These are phyloP conservation scores for Aphelenchoides fujianensis DNA, from an alignment of 1,140 invertebrate genomes.

Conservation along the genomic window DNA sequence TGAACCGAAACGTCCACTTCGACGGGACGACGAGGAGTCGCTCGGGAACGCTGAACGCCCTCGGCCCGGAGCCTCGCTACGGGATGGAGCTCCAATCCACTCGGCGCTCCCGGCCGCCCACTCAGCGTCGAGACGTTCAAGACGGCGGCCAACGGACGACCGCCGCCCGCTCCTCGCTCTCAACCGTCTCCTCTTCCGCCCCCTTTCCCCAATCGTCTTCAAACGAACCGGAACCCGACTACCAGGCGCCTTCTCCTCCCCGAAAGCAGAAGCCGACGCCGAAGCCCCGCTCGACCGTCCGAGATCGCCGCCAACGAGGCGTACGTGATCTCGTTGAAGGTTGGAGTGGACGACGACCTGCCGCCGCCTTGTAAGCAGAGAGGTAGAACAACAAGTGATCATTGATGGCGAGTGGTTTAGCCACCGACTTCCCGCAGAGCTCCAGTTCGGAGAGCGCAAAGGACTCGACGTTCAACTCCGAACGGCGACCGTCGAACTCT, in stretches of 20 bases:
- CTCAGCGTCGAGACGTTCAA: conserved; percentile 7
- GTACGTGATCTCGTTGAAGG: conserved; percentile 22
- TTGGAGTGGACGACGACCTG: conserved; percentile 7
- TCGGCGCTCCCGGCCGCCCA: not conserved
- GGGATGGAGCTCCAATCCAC: conserved; percentile 16
- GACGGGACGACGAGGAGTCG: not conserved
- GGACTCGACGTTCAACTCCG: not conserved
- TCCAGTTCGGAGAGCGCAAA: not conserved
- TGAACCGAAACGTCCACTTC: conserved; percentile 7
- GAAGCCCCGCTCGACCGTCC: not conserved
- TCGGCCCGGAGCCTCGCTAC: conserved; percentile 10
- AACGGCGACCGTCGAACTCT: not conserved
- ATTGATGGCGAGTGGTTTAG: not conserved
- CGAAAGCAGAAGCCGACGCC: conserved; percentile 3
- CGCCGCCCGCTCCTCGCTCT: not conserved
- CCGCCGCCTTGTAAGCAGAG: not conserved
- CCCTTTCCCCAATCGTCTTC: too few species aligned
- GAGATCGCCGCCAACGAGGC: not conserved
- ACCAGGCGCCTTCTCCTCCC: not conserved
- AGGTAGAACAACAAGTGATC: too few species aligned
- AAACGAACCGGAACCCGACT: conserved; percentile 6
- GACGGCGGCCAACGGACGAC: not conserved
- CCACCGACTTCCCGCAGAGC: not conserved
- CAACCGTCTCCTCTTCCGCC: too few species aligned
- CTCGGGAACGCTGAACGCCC: not conserved